Conservation (phyloP, 2,797 vertebrate species). For the Manis crassicaudata region DNA sequence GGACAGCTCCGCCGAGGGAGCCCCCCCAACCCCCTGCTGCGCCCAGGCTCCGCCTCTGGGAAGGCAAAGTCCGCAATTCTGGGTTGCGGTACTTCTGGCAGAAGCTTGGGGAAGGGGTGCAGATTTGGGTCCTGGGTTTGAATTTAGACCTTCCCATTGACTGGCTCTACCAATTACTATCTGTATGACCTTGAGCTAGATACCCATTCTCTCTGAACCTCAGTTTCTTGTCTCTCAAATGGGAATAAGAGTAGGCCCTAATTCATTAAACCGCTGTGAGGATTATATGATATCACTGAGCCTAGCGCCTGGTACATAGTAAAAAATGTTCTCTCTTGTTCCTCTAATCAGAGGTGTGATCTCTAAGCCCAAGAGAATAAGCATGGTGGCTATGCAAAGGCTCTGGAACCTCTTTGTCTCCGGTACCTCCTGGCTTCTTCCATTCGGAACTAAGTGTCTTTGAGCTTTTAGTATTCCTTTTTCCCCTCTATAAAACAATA, state of each 20-base stretch:
- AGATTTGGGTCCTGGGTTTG: too few species aligned
- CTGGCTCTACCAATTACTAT: neutral
- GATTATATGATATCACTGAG: neutral
- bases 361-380: neutral
- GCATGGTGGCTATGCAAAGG: neutral
- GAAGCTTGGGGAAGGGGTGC: too few species aligned
- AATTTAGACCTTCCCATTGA: neutral
- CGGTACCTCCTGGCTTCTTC: neutral
- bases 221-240: neutral
- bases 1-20: neutral
- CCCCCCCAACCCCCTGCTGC: neutral
- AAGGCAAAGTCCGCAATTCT: neutral
- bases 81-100: rapidly evolving
- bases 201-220: neutral
- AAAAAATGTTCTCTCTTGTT: neutral
- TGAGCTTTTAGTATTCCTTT: neutral
- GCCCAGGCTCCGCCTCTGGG: rapidly evolving
- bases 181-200: neutral
- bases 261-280: neutral
- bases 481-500: neutral
- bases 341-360: neutral
- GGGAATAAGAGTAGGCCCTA: neutral
- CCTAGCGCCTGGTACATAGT: too few species aligned
- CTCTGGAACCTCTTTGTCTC: neutral
- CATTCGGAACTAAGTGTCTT: neutral